Base-by-base conservation (phyloP, 2,888 invertebrate species). In the Ischnus inquisitorius region DNA sequence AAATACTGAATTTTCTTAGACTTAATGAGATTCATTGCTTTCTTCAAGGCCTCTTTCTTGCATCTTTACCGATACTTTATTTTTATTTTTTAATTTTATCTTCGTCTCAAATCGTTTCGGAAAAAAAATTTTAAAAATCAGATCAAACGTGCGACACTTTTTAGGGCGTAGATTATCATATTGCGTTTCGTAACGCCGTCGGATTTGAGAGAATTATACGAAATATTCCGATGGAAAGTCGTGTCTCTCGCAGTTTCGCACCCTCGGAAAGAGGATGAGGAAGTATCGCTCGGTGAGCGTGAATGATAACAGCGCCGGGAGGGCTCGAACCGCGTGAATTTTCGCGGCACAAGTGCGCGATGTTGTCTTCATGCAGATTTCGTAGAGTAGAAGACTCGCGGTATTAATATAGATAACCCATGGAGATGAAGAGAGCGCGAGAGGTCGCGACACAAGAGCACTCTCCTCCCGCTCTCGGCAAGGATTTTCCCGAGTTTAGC, bases 401-500 rank as follows among this genome's bases (percentile, higher is more conserved):
- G 34, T 64, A 65, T 51, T 46, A 77, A 77, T 77, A 57, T 60
- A 77, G 77, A 77, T 77, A 77, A 77, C 67, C 67, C 67, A 34
- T 46, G 77, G 28, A 14, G 57, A 57, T 19, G 57, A 34, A 10
- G 74, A 46, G 46, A 75, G 79, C 69, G 88, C 83, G 85, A 82
- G 88, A 89, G 89, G 87, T 88, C 86, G 83, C 85, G 76, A 19
- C 86, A 85, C 80, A 82, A 83, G 83, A 77, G 79, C 46, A 67
- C 60, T 72, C 57, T 57, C 60, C 87, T 87, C 87, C 34, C 6
- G 34, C 34, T 34, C 54, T 79, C 68, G 69, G n/a, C 51, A 48
- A 67, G 46, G 64, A 54, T 19, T 10, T 19, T 54, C 19, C 54
- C 22, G 22, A 54, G 88, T 91, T 92, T 90, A 91, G 92, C 93